Evolutionary conservation across 2,113 vertebrate genomes (phyloP).

Genomic region (Thryonomys swinderianus): DNA sequence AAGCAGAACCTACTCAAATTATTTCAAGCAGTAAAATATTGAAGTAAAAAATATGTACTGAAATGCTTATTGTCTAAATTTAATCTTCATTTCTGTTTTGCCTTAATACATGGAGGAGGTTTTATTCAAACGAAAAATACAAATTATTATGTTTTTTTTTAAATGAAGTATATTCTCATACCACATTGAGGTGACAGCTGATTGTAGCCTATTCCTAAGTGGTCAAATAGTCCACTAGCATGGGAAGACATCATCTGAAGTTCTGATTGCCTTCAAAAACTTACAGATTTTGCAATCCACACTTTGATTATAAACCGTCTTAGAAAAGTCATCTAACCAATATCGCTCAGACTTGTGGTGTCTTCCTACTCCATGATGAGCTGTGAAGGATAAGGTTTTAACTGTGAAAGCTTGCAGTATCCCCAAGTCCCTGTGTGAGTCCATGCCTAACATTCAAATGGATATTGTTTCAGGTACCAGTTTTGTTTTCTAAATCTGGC

Average conservation of each 20-base stretch:
- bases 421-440: not conserved
- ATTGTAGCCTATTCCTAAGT: not conserved
- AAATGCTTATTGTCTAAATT: not conserved
- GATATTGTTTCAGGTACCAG: not conserved
- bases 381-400: not conserved
- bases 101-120: not conserved
- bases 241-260: not conserved
- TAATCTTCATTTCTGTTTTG: not conserved
- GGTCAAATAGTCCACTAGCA: not conserved
- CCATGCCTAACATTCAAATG: not conserved
- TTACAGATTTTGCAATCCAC: no score
- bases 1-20: not conserved
- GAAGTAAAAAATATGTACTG: not conserved
- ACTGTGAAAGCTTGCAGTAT: no score
- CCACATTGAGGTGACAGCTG: not conserved
- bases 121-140: not conserved
- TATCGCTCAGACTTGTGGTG: not conserved
- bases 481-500: not conserved
- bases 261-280: no score
- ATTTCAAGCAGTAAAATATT: not conserved
- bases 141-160: no score
- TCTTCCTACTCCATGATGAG: not conserved
- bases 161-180: not conserved
- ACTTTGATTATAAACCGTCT: not conserved
- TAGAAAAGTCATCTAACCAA: not conserved